Evolutionary conservation across 2,888 invertebrate species (phyloP).

Genomic region (Spicauda simplicius): DNA sequence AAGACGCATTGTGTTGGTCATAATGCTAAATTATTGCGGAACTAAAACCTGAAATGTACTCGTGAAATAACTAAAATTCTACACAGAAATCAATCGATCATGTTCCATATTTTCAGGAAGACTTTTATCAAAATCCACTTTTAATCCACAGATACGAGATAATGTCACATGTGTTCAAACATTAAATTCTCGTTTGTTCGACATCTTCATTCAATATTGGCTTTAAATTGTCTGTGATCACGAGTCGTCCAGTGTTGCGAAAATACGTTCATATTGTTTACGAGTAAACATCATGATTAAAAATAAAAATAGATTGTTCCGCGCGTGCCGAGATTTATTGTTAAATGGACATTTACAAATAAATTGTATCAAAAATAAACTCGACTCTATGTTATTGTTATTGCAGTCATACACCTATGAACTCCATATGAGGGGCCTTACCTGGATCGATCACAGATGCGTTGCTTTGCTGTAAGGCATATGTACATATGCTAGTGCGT

Average conservation of each 20-base stretch:
- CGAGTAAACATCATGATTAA: too few relatives aligned
- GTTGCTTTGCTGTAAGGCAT: too few relatives aligned
- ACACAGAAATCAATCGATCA: background rate
- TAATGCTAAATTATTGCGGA: slow-evolving; percentile 8
- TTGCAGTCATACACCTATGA: too few relatives aligned
- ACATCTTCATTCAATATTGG: background rate
- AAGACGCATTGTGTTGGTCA: slow-evolving; percentile 23
- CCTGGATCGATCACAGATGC: too few relatives aligned
- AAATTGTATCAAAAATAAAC: too few relatives aligned
- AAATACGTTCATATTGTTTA: background rate
- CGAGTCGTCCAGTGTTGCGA: background rate
- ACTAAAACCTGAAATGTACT: background rate
- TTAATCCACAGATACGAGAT: background rate
- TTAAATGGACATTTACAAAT: too few relatives aligned
- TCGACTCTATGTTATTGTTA: too few relatives aligned
- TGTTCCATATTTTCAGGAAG: background rate
- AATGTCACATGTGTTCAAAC: slow-evolving; percentile 4
- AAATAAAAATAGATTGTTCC: too few relatives aligned
- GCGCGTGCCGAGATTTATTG: too few relatives aligned
- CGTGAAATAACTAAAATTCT: background rate
- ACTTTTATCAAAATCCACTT: background rate
- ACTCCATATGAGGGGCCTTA: too few relatives aligned
- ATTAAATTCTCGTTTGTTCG: slow-evolving; percentile 5
- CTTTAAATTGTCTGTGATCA: background rate
- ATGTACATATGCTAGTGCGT: too few relatives aligned